Evolutionary conservation across 2,888 invertebrate species (phyloP), one percentile per base, ranked within the genome.

Genomic region (Pristionchus maxplancki): DNA sequence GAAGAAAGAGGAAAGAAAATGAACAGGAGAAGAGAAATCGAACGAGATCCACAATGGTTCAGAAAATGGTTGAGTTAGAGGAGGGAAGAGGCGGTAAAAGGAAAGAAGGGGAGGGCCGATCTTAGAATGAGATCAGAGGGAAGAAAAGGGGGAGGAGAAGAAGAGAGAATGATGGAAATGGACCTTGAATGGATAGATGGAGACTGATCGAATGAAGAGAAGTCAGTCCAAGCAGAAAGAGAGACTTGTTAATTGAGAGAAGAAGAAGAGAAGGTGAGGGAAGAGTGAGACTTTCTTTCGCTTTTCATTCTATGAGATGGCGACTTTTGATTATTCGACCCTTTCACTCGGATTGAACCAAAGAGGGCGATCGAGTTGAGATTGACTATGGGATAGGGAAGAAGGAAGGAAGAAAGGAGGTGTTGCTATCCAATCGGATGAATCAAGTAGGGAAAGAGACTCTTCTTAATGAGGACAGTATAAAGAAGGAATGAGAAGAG

Each of bases 61-160:
- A 81, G 81, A 81, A 81, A 81, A 81, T 81, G 81, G 81, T 81
- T 50, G 81, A 81, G 81, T 81, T 44, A 81, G 81, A 81, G 17
- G 71, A 44, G 48, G 20, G 50, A 48, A 15, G 81, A 48, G 81
- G 81, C 48, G 81, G 81, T 50, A 50, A 50, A 48, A 44, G 34
- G n/a, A 78, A 78, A 44, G 78, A 50, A 50, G n/a, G 44, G 40
- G 81, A 81, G 81, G 48, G 50, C 44, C 81, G 31, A 84, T 84
- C 84, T 84, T 24, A 62, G 84, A 84, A 84, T 84, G 84, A 62
- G 84, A 84, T 84, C 84, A 84, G 84, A 84, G 84, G n/a, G 48
- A 50, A 44, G 40, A 74, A 31, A n/a, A 31, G 31, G 44, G 40
- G n/a, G 81, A 24, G 48, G 50, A 81, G 50, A 31, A 48, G 81